These are phyloP conservation scores for Pocillopora verrucosa DNA, from an alignment of 64 coral and sea anemone genomes.

Conservation along the genomic window DNA sequence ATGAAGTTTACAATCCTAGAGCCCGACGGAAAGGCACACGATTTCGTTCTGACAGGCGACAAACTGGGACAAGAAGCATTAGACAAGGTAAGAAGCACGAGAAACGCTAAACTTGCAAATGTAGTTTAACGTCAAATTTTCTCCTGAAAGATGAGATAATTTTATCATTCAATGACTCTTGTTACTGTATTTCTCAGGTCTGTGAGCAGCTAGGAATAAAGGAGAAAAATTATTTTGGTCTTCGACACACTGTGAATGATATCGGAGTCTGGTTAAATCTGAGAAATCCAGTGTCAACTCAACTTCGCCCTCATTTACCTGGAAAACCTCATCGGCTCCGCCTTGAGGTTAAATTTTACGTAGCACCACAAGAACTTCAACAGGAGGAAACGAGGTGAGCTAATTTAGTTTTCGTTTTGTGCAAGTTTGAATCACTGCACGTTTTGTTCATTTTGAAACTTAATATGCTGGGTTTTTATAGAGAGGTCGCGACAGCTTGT, in stretches of 20 bases:
- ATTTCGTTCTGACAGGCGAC: slow-evolving; percentile 58
- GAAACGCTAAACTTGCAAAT: slow-evolving; percentile 21
- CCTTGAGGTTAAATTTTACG: slow-evolving; percentile 98
- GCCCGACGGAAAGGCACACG: slow-evolving; percentile 51
- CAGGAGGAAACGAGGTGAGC: slow-evolving; percentile 93
- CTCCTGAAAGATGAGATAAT: not conserved
- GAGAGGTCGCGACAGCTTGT: not conserved
- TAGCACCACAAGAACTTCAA: slow-evolving; percentile 96
- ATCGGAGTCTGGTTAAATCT: slow-evolving; percentile 91
- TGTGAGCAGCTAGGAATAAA: slow-evolving; percentile 87
- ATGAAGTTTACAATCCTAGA: slow-evolving; percentile 66
- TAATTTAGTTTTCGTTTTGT: not conserved
- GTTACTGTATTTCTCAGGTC: slow-evolving; percentile 39
- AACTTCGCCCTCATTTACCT: slow-evolving; percentile 89
- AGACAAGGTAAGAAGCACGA: slow-evolving; percentile 57
- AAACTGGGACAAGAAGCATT: slow-evolving; percentile 77
- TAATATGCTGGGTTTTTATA: not conserved
- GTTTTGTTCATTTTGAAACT: not conserved
- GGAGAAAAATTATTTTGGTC: slow-evolving; percentile 97
- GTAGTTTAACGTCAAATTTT: slow-evolving; percentile 6
- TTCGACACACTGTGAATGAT: slow-evolving; percentile 77
- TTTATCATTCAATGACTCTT: not conserved
- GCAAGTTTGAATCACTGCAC: not conserved
- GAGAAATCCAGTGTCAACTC: slow-evolving; percentile 91
- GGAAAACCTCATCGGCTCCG: slow-evolving; percentile 97